Base-by-base conservation (phyloP, 2,113 vertebrate genomes). In the Blennius ocellaris region DNA sequence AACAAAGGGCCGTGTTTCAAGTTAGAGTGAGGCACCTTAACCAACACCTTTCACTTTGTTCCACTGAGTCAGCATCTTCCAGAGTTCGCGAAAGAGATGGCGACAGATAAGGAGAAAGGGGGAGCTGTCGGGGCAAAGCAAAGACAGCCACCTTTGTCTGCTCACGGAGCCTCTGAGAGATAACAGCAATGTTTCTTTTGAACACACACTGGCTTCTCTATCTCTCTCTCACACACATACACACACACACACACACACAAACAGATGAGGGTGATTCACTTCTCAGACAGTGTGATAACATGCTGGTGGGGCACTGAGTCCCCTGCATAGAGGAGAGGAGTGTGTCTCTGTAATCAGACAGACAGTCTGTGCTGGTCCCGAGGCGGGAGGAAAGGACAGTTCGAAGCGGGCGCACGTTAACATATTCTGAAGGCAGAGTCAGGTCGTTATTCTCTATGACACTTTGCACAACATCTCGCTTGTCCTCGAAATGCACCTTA, bases 111-210 rank as follows among this genome's bases (percentile, higher is more conserved):
- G 51, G 54, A 65, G 47, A 30, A 73, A 71, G 57, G 68, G 54
- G 45, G 54, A 58, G 69, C 61, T 48, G 64, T 9, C 53, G 61
- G 75, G 63, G 66, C 50, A 41, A 50, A 48, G 77, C 54, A 69
- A 78, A 89, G 77, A 83, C 76, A 67, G 61, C 8, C 15, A 77
- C 80, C 52, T 83, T 87, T 84, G 87, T 90, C 73, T 84, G 69
- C 53, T 57, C 6, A 8, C 69, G 60, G 60, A 84, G 81, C 67
- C 64, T 81, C 45, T 68, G 10, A 0, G 38, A 84, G 78, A 86
- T 86, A 86, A 80, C 41, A 2, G 41, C 68, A 56, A 7, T 79
- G 59, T 83, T 79, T 74, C 68, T 74, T 72, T 72, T 48, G 59
- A 69, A 69, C 53, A 65, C 53, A 71, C 36, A 73, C 16, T 58